These are phyloP conservation scores for Tubulanus polymorphus DNA, from an alignment of 2,888 invertebrate genomes.

Conservation along the genomic window DNA sequence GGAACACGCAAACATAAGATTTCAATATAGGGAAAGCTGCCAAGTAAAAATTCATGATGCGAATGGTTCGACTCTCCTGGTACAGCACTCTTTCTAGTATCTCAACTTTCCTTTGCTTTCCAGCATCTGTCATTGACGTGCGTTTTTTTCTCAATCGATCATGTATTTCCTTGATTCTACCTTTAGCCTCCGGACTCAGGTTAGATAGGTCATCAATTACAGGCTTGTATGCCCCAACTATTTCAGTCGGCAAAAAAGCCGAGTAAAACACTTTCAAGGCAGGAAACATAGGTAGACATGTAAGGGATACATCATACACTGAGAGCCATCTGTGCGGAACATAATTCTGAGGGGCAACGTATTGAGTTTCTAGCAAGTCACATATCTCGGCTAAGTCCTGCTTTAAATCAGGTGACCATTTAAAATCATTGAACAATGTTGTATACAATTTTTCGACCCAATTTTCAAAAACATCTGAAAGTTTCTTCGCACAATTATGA, in stretches of 20 bases:
- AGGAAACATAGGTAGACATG: slow-evolving; percentile 19
- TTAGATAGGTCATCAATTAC: neutral
- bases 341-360: too few relatives aligned
- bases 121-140: neutral
- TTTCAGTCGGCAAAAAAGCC: slow-evolving; percentile 1
- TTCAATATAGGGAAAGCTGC: neutral
- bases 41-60: neutral
- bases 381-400: slow-evolving; percentile 20
- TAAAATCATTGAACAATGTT: too few relatives aligned
- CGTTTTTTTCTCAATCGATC: neutral
- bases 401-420: slow-evolving; percentile 19
- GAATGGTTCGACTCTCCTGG: neutral
- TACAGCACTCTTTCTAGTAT: neutral
- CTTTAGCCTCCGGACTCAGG: neutral
- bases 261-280: slow-evolving; percentile 14
- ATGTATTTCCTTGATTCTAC: neutral
- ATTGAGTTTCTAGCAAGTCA: slow-evolving; percentile 8
- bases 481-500: too few relatives aligned
- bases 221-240: too few relatives aligned
- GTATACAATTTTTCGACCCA: too few relatives aligned
- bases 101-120: neutral
- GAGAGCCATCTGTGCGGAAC: slow-evolving; percentile 24
- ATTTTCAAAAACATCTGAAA: too few relatives aligned
- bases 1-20: neutral
- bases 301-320: slow-evolving; percentile 18